These are phyloP conservation scores for Orthonevra nobilis DNA, from an alignment of 2,888 invertebrate species.

Conservation along the genomic window DNA sequence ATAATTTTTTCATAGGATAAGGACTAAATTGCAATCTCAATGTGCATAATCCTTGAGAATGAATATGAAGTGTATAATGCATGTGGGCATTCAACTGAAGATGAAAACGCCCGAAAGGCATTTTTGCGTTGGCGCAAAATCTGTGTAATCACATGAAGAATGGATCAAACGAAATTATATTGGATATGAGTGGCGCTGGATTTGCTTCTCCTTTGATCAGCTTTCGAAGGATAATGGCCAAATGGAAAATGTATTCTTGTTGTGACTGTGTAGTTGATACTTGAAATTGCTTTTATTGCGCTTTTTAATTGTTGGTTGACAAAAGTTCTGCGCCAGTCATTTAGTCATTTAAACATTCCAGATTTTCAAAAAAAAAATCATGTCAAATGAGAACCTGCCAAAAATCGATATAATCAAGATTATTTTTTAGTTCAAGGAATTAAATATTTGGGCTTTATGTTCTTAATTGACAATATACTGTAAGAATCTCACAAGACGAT, in stretches of 20 bases:
- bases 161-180: slow-evolving; percentile 56
- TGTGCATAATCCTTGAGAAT: slow-evolving; percentile 62
- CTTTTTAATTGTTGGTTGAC: slow-evolving; percentile 13
- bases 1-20: slow-evolving; percentile 70
- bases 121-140: slow-evolving; percentile 8
- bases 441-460: too few species aligned
- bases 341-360: too few species aligned
- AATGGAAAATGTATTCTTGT: slow-evolving; percentile 28
- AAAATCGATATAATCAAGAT: too few species aligned
- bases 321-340: too few species aligned
- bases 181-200: slow-evolving; percentile 41
- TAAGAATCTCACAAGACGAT: too few species aligned
- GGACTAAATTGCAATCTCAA: slow-evolving; percentile 65
- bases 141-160: slow-evolving; percentile 34
- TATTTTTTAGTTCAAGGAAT: too few species aligned
- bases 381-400: too few species aligned
- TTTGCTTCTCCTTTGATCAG: slow-evolving; percentile 50
- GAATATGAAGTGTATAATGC: slow-evolving; percentile 46
- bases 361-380: too few species aligned
- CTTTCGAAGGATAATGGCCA: slow-evolving; percentile 34
- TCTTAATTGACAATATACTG: too few species aligned
- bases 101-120: slow-evolving; percentile 36
- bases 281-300: slow-evolving; percentile 28
- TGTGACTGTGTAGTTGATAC: slow-evolving; percentile 15
- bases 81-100: slow-evolving; percentile 46